Percentiles rank a stretch among this genome's conserved stretches.
These are phyloP conservation scores for Montipora sp. DNA, from an alignment of 64 coral and sea anemone species.

Conservation along the genomic window DNA sequence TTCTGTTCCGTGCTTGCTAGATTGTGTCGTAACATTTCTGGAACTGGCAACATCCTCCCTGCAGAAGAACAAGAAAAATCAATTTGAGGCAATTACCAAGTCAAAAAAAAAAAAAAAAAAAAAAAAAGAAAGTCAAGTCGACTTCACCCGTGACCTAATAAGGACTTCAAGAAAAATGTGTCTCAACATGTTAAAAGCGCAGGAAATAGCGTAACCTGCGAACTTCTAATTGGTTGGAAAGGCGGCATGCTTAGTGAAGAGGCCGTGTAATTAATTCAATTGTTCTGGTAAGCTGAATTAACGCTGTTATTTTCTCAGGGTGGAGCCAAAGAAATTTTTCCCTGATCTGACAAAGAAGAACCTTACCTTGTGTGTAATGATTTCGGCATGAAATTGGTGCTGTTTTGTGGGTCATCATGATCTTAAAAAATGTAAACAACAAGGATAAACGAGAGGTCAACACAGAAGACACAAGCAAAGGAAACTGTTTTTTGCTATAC, in stretches of 20 bases:
- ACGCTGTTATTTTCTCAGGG: too few relatives aligned
- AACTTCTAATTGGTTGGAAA: too few relatives aligned
- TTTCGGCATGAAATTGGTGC: slow-evolving; percentile 58
- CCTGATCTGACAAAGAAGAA: background rate
- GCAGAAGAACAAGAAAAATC: background rate
- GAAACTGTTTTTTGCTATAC: background rate
- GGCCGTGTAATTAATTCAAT: too few relatives aligned
- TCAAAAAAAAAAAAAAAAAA: too few relatives aligned
- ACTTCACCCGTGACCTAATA: too few relatives aligned
- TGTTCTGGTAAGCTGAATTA: too few relatives aligned
- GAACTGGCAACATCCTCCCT: slow-evolving; percentile 18
- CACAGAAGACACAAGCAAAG: background rate
- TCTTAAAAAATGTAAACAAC: slow-evolving; percentile 37
- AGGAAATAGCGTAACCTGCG: too few relatives aligned
- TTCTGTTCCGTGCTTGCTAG: background rate
- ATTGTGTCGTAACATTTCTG: background rate
- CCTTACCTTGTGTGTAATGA: slow-evolving; percentile 77
- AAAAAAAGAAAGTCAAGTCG: too few relatives aligned
- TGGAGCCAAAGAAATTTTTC: too few relatives aligned
- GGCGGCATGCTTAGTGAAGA: too few relatives aligned
- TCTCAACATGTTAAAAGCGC: too few relatives aligned
- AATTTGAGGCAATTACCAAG: background rate
- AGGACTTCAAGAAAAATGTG: too few relatives aligned
- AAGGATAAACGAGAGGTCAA: background rate
- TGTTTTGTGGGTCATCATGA: slow-evolving; percentile 78